phyloP scores from a whole-genome alignment of 2,113 vertebrate genomes.

The Carassius auratus region DNA sequence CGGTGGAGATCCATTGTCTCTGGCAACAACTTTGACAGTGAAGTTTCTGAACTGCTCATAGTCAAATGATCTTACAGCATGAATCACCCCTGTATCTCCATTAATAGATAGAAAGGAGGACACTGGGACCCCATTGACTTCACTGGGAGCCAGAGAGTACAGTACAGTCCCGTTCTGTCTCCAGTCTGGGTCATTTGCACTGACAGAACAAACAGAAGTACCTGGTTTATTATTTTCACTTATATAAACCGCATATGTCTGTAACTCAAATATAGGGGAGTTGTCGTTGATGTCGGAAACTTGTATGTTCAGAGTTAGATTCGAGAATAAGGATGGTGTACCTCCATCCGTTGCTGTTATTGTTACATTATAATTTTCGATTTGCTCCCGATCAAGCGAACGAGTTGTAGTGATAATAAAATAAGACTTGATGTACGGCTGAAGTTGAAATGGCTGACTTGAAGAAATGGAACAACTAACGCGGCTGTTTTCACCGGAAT shows the following conservation, averaged over 20 bases:
- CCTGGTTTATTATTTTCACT: slow-evolving; percentile 57
- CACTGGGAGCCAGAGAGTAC: slow-evolving; percentile 55
- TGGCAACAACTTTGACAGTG: slow-evolving; percentile 55
- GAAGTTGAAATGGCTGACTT: slow-evolving; percentile 67
- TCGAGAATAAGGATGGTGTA: slow-evolving; percentile 64
- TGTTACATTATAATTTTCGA: slow-evolving; percentile 66
- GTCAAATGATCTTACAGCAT: slow-evolving; percentile 58
- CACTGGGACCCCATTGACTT: slow-evolving; percentile 46
- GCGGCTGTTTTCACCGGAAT: slow-evolving; percentile 70
- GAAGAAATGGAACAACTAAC: slow-evolving; percentile 58
- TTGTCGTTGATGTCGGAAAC: slow-evolving; percentile 59
- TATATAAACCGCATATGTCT: slow-evolving; percentile 40
- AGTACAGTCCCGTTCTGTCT: slow-evolving; percentile 59
- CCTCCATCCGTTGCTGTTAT: slow-evolving; percentile 70
- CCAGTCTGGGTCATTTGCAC: slow-evolving; percentile 62
- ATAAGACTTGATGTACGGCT: slow-evolving; percentile 64
- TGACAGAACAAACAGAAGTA: slow-evolving; percentile 54
- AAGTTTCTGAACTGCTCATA: slow-evolving; percentile 61
- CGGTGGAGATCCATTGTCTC: slow-evolving; percentile 61
- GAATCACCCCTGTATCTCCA: slow-evolving; percentile 56
- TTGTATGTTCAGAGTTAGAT: slow-evolving; percentile 30
- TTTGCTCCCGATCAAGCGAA: slow-evolving; percentile 68
- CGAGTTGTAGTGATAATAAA: slow-evolving; percentile 68
- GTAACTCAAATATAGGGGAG: slow-evolving; percentile 47
- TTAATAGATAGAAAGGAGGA: slow-evolving; percentile 56